Percentiles rank a stretch among this genome's conserved stretches.
phyloP scores from a whole-genome alignment of 2,113 vertebrate species.

The Phylloscopus whistleri region DNA sequence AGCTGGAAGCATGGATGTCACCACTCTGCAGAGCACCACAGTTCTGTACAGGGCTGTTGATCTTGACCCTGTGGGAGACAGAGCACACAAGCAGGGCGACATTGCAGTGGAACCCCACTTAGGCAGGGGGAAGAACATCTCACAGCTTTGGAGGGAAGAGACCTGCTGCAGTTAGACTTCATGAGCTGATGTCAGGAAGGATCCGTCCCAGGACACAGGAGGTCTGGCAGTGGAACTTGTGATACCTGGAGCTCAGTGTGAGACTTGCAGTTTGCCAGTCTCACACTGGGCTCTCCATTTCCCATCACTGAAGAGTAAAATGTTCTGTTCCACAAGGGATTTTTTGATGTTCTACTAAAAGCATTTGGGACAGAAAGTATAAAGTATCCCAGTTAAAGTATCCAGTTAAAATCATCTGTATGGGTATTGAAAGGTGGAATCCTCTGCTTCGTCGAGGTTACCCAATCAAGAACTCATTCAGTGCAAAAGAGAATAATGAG shows the following conservation, averaged over 20 bases:
- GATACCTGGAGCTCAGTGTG: not conserved
- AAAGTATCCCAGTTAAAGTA: not conserved
- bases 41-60: not conserved
- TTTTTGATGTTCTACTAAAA: not conserved
- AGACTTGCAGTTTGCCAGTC: not conserved
- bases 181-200: not conserved
- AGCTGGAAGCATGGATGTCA: not conserved
- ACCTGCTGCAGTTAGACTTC: not conserved
- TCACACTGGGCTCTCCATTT: not conserved
- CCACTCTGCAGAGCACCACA: fast-evolving
- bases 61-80: not conserved
- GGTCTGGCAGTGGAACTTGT: not conserved
- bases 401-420: not conserved
- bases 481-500: not conserved
- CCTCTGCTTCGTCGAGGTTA: not conserved
- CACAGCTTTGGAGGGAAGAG: not conserved
- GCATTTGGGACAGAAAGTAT: not conserved
- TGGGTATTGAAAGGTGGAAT: not conserved
- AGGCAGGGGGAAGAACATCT: not conserved
- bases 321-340: not conserved
- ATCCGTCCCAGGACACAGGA: not conserved
- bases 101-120: not conserved
- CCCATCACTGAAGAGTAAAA: not conserved
- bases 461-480: not conserved
- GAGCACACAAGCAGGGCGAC: not conserved